Base-by-base conservation (phyloP, 2,888 invertebrate genomes). In the Sinopyrophorus schimmeli region DNA sequence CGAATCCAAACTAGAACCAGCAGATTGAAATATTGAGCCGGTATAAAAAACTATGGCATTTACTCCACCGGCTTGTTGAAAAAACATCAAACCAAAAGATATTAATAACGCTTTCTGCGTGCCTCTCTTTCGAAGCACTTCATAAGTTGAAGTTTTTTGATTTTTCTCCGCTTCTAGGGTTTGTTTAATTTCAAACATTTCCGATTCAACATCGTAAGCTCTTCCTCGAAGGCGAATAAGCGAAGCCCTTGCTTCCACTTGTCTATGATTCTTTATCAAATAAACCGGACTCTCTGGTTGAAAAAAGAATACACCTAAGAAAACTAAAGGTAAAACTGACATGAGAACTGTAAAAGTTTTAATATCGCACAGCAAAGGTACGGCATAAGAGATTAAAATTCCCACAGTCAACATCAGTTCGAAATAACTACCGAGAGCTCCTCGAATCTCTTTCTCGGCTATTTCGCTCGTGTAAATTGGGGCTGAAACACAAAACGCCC, bases 401-500 rank as follows among this genome's bases (percentile, higher is more conserved):
- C 95, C 95, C n/a, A 86, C 72, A 0, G 89, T 88, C 43, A 93
- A 76, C 78, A 89, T 84, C 14, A 95, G 74, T 69, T 95, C 94
- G 67, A 92, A 92, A 65, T 86, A 91, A 30, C 89, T 88, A 2
- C 94, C 94, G 0, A 95, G 74, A 0, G 84, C 81, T 1, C 95
- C 95, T 44, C 95, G 79, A 59, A 92, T 84, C 15, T 85, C 82
- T 59, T 85, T 88, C 59, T 92, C 86, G 0, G 92, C 83, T 30
- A 92, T 91, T 76, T 96, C 96, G 26, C 84, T 86, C 3, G 86
- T 87, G 67, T 91, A 92, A 53, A 92, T 81, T 0, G 94, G 93
- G 0, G 87, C 88, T 0, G 88, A 85, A 10, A 91, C 83, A 61
- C 90, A 91, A 64, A 87, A 87, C 1, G 90, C 87, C 12, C 92